Evolutionary conservation across 2,797 vertebrate genomes (phyloP).

Genomic region (Sebastes trivittatus): DNA sequence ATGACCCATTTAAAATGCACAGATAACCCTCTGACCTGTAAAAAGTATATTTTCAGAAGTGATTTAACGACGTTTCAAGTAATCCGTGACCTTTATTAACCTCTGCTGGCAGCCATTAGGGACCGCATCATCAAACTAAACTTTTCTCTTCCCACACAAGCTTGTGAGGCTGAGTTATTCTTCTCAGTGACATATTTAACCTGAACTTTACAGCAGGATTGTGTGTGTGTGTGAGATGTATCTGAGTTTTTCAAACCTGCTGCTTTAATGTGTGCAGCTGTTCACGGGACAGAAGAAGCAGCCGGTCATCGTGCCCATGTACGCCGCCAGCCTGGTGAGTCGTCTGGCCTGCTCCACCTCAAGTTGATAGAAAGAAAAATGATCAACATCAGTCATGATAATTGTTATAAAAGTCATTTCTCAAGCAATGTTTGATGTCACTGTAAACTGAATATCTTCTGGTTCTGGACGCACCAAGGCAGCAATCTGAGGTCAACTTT

Average conservation of each 20-base stretch:
- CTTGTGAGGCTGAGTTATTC: neutral
- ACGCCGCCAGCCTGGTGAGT: conserved; percentile 97
- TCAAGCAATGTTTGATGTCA: too few species aligned
- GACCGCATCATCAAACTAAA: neutral
- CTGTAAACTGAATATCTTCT: neutral
- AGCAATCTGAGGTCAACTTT: neutral
- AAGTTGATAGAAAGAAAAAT: too few species aligned
- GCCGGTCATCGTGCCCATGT: conserved; percentile 98
- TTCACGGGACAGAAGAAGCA: conserved; percentile 99
- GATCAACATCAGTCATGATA: too few species aligned
- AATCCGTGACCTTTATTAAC: neutral
- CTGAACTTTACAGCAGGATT: neutral
- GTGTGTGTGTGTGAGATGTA: neutral
- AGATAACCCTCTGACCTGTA: neutral
- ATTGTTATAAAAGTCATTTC: too few species aligned
- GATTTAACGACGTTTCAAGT: neutral
- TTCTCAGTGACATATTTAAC: neutral
- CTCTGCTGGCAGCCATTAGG: neutral
- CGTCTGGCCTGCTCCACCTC: neutral
- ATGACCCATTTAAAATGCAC: neutral
- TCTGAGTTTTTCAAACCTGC: neutral
- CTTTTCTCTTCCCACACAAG: neutral
- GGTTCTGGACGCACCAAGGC: neutral
- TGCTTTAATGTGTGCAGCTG: conserved; percentile 81
- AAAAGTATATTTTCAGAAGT: neutral